These are phyloP conservation scores for Pituophis catenifer DNA, from an alignment of 2,113 vertebrate species.

Conservation along the genomic window DNA sequence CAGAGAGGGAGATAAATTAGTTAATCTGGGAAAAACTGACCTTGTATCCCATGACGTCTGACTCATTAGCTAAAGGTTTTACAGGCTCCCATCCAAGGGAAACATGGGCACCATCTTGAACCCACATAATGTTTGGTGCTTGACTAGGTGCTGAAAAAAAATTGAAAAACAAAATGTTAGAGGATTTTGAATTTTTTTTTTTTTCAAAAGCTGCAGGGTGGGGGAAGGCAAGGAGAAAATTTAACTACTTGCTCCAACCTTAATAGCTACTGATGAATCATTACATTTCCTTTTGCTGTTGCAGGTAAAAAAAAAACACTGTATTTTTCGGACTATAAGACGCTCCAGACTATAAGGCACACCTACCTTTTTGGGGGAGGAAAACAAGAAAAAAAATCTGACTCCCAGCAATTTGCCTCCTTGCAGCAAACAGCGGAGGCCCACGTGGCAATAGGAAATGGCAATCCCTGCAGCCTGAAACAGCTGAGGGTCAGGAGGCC, in stretches of 20 bases:
- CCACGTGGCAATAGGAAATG: too few relatives aligned
- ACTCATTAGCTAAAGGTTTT: constrained; percentile 86
- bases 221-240: fast-evolving
- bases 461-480: too few relatives aligned
- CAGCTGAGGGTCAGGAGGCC: too few relatives aligned
- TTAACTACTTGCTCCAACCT: constrained; percentile 20
- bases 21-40: constrained; percentile 66
- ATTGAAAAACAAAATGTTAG: not conserved
- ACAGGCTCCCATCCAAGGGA: constrained; percentile 92
- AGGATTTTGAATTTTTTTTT: not conserved
- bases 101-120: constrained; percentile 89
- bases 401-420: too few relatives aligned
- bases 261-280: constrained; percentile 41
- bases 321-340: too few relatives aligned
- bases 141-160: constrained; percentile 81
- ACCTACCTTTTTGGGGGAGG: too few relatives aligned
- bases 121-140: constrained; percentile 87
- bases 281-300: constrained; percentile 48
- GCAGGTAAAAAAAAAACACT: constrained; percentile 31
- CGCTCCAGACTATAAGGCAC: too few relatives aligned
- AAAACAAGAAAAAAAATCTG: too few relatives aligned
- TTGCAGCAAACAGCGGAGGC: too few relatives aligned
- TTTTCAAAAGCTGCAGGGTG: not conserved
- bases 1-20: not conserved
- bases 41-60: constrained; percentile 94